phyloP scores from a whole-genome alignment of 2,888 invertebrate genomes.

The Hesperia comma region DNA sequence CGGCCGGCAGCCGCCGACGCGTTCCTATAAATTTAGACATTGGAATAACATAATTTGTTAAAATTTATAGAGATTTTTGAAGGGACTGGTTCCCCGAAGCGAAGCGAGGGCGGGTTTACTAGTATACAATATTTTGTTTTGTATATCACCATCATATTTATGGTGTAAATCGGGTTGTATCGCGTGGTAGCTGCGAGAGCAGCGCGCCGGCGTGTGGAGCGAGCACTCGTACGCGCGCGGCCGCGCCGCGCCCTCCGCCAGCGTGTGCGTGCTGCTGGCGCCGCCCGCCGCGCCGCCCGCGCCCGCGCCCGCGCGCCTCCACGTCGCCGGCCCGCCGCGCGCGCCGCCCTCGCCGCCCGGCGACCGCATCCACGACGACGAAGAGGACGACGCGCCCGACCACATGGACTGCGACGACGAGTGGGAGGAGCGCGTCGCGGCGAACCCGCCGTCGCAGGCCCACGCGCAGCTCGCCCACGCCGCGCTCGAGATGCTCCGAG shows the following conservation, averaged over 20 bases:
- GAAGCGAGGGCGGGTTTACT: no score
- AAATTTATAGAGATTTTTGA: no score
- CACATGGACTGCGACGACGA: slow-evolving; percentile 29
- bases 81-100: no score
- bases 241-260: slow-evolving; percentile 46
- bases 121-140: no score
- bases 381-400: slow-evolving; percentile 36
- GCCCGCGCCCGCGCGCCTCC: slow-evolving; percentile 37
- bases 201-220: slow-evolving; percentile 61
- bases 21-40: no score
- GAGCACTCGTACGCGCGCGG: slow-evolving; percentile 74
- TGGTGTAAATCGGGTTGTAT: background rate
- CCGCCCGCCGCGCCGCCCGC: slow-evolving; percentile 39
- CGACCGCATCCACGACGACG: slow-evolving; percentile 40
- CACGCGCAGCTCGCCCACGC: slow-evolving; percentile 56
- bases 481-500: slow-evolving; percentile 51
- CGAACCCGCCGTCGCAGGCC: slow-evolving; percentile 54
- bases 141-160: background rate
- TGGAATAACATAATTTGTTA: no score
- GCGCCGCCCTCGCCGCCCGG: slow-evolving; percentile 40
- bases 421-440: slow-evolving; percentile 51
- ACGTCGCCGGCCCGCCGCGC: slow-evolving; percentile 43
- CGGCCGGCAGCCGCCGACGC: no score
- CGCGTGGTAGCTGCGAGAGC: slow-evolving; percentile 41
- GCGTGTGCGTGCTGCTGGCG: slow-evolving; percentile 48